These are phyloP conservation scores for Zapus hudsonius DNA, from an alignment of 2,113 vertebrate species.

Conservation along the genomic window DNA sequence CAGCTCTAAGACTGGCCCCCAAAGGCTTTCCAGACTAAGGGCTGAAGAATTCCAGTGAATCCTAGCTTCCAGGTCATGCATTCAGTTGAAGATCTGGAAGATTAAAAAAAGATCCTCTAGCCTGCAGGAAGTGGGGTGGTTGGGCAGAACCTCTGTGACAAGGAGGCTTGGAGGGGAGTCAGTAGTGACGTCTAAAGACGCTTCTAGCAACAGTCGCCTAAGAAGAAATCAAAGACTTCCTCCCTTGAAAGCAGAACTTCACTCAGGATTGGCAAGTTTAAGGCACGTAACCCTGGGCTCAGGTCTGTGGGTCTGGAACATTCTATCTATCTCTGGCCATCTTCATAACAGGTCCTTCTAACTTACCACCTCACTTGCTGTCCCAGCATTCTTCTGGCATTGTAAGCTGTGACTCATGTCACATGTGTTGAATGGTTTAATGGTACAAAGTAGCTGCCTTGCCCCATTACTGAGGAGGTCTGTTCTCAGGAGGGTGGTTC, in stretches of 20 bases:
- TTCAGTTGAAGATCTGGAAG: constrained; percentile 14
- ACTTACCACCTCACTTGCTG: neutral
- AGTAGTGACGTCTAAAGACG: constrained; percentile 59
- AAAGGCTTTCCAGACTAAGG: constrained; percentile 35
- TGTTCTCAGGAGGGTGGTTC: neutral
- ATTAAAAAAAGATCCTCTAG: neutral
- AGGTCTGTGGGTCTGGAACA: neutral
- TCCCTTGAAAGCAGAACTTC: constrained; percentile 10
- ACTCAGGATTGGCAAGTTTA: neutral
- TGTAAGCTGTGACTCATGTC: neutral
- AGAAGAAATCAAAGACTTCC: neutral
- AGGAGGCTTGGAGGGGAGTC: neutral
- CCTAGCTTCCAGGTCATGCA: constrained; percentile 4
- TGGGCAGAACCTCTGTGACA: neutral
- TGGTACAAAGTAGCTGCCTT: neutral
- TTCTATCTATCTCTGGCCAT: neutral
- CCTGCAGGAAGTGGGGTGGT: neutral
- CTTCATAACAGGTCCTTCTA: neutral
- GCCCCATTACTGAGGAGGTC: neutral
- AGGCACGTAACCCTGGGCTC: constrained; percentile 45
- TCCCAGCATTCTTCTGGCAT: neutral
- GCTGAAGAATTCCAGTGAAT: constrained; percentile 38
- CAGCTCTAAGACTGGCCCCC: neutral
- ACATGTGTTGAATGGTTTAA: neutral
- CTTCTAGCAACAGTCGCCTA: constrained; percentile 14